Conservation (phyloP, 2,888 invertebrate genomes). For the Salpingus planirostris region DNA sequence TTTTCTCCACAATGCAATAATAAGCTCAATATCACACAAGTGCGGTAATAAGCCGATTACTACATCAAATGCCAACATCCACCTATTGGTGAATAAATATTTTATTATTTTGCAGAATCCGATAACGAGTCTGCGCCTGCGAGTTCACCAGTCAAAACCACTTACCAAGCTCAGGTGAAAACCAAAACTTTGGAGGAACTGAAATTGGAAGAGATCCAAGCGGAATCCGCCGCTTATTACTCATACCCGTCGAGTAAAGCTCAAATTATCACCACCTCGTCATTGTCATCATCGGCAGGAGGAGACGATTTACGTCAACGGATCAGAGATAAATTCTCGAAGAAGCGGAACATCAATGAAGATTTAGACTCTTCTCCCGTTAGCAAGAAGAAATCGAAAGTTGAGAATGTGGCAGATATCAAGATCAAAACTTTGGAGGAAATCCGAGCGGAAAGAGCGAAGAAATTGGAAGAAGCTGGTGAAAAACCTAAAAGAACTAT, state of each 20-base stretch:
- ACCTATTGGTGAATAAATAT: too few species aligned
- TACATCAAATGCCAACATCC: too few species aligned
- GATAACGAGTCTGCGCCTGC: conserved; percentile 65
- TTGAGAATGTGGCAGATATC: conserved; percentile 23
- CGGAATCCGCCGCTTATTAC: conserved; percentile 64
- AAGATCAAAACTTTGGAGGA: conserved; percentile 41
- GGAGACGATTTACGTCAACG: conserved; percentile 30
- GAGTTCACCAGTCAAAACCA: conserved; percentile 47
- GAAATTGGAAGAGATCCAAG: conserved; percentile 59
- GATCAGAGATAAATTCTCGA: conserved; percentile 28
- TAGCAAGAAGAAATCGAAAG: conserved; percentile 13
- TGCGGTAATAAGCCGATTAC: too few species aligned
- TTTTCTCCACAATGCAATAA: too few species aligned
- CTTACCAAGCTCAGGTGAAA: conserved; percentile 41
- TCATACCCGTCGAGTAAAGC: conserved; percentile 44
- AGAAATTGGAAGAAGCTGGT: conserved; percentile 3
- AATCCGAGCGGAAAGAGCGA: conserved; percentile 34
- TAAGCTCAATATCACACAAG: too few species aligned
- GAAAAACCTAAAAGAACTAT: conserved; percentile 3
- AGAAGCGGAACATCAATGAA: too few species aligned
- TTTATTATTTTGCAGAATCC: conserved; percentile 75
- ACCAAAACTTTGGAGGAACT: conserved; percentile 62
- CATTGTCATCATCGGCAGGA: too few species aligned
- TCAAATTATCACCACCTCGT: too few species aligned
- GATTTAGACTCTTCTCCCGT: too few species aligned